Percentiles rank a stretch among this genome's conserved stretches.
Evolutionary conservation across 2,888 invertebrate species (phyloP).

Genomic region (Chalcis sispes): DNA sequence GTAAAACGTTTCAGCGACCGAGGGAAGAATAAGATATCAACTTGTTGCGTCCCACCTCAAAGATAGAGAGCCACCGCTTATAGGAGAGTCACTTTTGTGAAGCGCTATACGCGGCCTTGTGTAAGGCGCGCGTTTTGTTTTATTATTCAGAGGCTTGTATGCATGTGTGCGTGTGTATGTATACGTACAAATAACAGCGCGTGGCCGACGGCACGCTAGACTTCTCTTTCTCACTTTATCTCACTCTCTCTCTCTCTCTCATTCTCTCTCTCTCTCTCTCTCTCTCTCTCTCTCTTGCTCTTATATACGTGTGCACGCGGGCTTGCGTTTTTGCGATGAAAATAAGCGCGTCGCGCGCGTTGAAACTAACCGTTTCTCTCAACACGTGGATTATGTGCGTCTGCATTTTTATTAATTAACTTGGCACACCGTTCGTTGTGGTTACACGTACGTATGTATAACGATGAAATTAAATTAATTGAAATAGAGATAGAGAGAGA

Average conservation of each 20-base stretch:
- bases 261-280: background rate
- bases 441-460: background rate
- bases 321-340: background rate
- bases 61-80: constrained; percentile 36
- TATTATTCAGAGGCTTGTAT: constrained; percentile 54
- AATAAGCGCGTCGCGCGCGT: background rate
- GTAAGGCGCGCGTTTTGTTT: constrained; percentile 37
- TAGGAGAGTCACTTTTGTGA: constrained; percentile 21
- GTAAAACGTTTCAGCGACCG: constrained; percentile 22
- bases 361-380: too few species aligned
- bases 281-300: too few species aligned
- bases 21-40: constrained; percentile 69
- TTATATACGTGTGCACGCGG: background rate
- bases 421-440: constrained; percentile 14
- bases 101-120: background rate
- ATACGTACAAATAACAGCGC: too few species aligned
- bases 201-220: constrained; percentile 40
- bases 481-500: constrained; percentile 14
- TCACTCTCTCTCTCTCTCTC: background rate
- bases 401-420: constrained; percentile 47
- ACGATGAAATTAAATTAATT: constrained; percentile 48
- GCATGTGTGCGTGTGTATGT: too few species aligned
- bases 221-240: background rate
- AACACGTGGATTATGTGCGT: background rate
- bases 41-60: constrained; percentile 68